phyloP scores from a whole-genome alignment of 2,797 vertebrate genomes.

The Pteropus rufus region DNA sequence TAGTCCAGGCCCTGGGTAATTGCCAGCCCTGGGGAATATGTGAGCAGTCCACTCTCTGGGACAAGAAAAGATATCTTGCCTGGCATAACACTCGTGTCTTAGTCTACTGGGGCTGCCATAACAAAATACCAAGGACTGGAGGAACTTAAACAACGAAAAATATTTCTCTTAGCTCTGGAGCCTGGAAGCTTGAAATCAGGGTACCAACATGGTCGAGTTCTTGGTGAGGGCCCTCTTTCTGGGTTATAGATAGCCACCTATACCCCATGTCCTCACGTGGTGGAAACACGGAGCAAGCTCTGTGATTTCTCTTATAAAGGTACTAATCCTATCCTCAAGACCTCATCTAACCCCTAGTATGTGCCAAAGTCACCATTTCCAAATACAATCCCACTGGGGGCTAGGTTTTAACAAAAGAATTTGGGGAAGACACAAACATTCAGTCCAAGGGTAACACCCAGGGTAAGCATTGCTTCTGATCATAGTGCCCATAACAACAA shows the following conservation, averaged over 20 bases:
- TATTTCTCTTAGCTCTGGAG: not conserved
- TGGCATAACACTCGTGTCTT: not conserved
- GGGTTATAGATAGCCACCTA: not conserved
- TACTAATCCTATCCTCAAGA: not conserved
- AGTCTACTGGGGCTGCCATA: not conserved
- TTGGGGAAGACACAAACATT: not conserved
- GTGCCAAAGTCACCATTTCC: not conserved
- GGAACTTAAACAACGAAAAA: not conserved
- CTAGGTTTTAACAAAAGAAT: not conserved
- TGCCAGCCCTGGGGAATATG: accelerated
- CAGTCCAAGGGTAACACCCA: not conserved
- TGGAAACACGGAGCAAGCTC: not conserved
- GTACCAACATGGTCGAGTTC: not conserved
- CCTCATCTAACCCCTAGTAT: not conserved
- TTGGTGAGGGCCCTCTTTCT: not conserved
- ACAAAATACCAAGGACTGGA: not conserved
- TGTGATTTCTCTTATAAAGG: not conserved
- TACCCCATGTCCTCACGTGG: not conserved
- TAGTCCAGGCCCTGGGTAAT: not conserved
- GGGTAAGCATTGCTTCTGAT: not conserved
- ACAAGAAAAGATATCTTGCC: not conserved
- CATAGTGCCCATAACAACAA: not conserved
- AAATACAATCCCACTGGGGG: not conserved
- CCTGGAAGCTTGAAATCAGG: not conserved
- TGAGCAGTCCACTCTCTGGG: not conserved